A percentile compares a stretch with the other conserved stretches of the same genome.
These are phyloP conservation scores for Lycaon pictus DNA, from an alignment of 2,113 vertebrate genomes.

Conservation along the genomic window DNA sequence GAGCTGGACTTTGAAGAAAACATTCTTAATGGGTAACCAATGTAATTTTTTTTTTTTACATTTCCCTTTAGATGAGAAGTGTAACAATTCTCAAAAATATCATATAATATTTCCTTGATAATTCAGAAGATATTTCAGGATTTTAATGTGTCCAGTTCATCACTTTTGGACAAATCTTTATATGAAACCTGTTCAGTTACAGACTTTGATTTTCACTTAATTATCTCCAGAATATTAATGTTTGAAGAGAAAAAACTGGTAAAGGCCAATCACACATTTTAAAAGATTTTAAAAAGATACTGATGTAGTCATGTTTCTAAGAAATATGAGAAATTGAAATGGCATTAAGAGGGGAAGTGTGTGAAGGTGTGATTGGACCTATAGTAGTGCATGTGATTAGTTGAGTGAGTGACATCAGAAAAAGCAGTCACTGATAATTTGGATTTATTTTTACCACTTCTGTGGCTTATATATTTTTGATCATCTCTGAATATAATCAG, in stretches of 20 bases:
- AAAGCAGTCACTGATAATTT: not conserved
- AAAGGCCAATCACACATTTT: not conserved
- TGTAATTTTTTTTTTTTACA: too few species aligned
- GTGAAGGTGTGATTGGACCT: not conserved
- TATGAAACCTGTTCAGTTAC: not conserved
- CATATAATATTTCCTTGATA: not conserved
- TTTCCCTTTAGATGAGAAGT: not conserved
- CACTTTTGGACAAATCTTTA: not conserved
- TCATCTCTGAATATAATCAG: not conserved
- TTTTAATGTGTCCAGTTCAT: not conserved
- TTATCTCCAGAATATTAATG: not conserved
- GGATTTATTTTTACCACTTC: not conserved
- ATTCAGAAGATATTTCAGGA: not conserved
- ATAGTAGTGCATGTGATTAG: not conserved
- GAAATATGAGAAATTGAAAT: not conserved
- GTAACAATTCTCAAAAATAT: not conserved
- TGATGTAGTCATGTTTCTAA: not conserved
- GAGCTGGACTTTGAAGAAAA: not conserved
- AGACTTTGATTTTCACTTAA: not conserved
- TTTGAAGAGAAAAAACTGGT: not conserved
- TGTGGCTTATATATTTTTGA: not conserved
- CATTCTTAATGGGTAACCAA: not conserved
- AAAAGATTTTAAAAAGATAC: not conserved
- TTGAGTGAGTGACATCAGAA: not conserved
- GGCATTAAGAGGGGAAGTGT: not conserved